Conservation (phyloP, 35 echinoderm and acorn worm species). For the Lytechinus pictus region DNA sequence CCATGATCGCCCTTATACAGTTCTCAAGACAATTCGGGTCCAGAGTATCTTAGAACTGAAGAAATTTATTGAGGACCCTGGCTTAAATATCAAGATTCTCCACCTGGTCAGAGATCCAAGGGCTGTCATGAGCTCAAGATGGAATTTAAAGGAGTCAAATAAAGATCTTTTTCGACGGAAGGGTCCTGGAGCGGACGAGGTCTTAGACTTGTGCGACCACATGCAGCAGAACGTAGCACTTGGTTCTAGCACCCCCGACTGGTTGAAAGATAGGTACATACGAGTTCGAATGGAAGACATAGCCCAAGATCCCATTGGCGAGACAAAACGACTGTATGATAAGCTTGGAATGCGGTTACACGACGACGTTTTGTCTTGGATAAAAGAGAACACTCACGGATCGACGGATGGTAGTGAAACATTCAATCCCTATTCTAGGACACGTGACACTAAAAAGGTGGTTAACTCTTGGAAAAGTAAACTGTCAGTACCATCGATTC, state of each 20-base stretch:
- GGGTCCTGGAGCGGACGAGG: slow-evolving; percentile 57
- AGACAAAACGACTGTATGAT: slow-evolving; percentile 68
- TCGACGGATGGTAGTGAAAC: not conserved
- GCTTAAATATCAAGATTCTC: slow-evolving; percentile 72
- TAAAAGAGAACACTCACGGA: slow-evolving; percentile 44
- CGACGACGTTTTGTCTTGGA: slow-evolving; percentile 65
- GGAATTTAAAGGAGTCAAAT: slow-evolving; percentile 45
- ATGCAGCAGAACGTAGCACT: slow-evolving; percentile 67
- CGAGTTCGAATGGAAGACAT: slow-evolving; percentile 81
- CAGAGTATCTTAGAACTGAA: slow-evolving; percentile 56
- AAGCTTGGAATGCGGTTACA: slow-evolving; percentile 61
- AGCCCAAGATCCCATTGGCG: slow-evolving; percentile 54
- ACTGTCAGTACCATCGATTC: not conserved
- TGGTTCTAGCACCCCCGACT: slow-evolving; percentile 40
- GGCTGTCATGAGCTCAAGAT: slow-evolving; percentile 82
- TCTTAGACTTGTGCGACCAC: slow-evolving; percentile 66
- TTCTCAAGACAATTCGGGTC: slow-evolving; percentile 78
- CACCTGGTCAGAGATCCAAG: slow-evolving; percentile 86
- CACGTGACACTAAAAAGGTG: not conserved
- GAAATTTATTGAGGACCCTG: slow-evolving; percentile 8
- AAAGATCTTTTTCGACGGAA: slow-evolving; percentile 66
- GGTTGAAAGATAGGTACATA: slow-evolving; percentile 64
- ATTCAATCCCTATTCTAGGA: not conserved
- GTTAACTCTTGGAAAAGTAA: not conserved
- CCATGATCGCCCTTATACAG: slow-evolving; percentile 34